Evolutionary conservation across 2,797 vertebrate genomes (phyloP).

Genomic region (Dendrocincla fuliginosa): DNA sequence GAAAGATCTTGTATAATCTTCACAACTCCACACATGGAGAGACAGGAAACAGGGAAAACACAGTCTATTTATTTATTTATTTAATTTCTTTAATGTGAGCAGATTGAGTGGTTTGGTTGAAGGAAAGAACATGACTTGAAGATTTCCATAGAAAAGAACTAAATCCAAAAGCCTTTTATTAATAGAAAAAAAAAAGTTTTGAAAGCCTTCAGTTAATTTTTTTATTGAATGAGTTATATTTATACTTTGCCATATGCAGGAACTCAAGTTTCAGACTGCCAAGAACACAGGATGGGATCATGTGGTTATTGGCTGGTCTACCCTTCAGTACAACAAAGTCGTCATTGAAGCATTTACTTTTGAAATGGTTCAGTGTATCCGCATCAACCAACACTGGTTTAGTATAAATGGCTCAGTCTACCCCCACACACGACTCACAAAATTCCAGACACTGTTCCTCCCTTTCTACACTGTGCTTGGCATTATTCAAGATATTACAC

Average conservation of each 20-base stretch:
- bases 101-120: not conserved
- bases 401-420: not conserved
- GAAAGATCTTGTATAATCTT: not conserved
- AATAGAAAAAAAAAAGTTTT: not conserved
- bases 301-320: conserved; percentile 53
- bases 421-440: not conserved
- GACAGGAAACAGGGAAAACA: not conserved
- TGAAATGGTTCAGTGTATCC: conserved; percentile 23
- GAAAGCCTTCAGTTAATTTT: not conserved
- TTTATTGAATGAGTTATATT: conserved; percentile 43
- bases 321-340: conserved; percentile 29
- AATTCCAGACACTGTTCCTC: not conserved
- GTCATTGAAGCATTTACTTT: conserved; percentile 39
- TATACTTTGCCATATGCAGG: not conserved
- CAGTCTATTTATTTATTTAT: not conserved
- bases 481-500: not conserved
- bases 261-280: conserved; percentile 30
- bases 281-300: conserved; percentile 40
- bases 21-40: not conserved
- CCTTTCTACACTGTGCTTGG: not conserved
- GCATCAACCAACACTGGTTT: not conserved
- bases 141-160: not conserved
- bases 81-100: not conserved
- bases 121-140: not conserved
- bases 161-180: not conserved